Percentiles rank a stretch among this genome's conserved stretches.
Conservation (phyloP, 2,888 invertebrate species). For the Idaea biselata region DNA sequence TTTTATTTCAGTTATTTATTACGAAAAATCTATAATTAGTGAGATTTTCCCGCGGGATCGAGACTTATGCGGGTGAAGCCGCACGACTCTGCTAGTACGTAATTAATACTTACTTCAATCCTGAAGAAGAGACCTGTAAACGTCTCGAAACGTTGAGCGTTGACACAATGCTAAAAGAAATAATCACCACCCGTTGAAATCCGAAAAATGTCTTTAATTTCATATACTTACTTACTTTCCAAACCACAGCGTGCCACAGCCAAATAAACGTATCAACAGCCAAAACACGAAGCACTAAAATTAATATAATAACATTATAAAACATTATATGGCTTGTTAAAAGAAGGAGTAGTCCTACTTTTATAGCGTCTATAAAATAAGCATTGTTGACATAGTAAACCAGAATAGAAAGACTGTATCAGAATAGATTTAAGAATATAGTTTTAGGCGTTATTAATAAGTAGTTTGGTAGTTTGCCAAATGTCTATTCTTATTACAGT, state of each 20-base stretch:
- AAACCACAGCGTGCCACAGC: not conserved
- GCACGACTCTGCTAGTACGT: too few species aligned
- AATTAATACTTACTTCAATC: too few species aligned
- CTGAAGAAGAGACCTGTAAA: too few species aligned
- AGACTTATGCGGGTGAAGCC: too few species aligned
- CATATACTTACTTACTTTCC: too few species aligned
- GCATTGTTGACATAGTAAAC: constrained; percentile 18
- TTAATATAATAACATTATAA: not conserved
- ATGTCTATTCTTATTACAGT: constrained; percentile 14
- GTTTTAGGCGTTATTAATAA: constrained; percentile 16
- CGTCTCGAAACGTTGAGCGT: too few species aligned
- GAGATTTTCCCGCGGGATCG: too few species aligned
- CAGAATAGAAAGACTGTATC: constrained; percentile 14
- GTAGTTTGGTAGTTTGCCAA: constrained; percentile 25
- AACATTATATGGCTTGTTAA: not conserved
- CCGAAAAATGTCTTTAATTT: too few species aligned
- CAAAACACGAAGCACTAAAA: not conserved
- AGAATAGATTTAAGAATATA: constrained; percentile 4
- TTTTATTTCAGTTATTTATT: too few species aligned
- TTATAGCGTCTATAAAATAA: constrained; percentile 22
- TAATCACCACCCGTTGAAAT: too few species aligned
- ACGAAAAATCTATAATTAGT: too few species aligned
- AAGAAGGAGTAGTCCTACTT: constrained; percentile 3
- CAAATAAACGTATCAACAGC: not conserved
- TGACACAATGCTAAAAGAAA: too few species aligned